Evolutionary conservation across 2,888 invertebrate genomes (phyloP), one percentile per base, ranked within the genome.

Genomic region (Atherix ibis): DNA sequence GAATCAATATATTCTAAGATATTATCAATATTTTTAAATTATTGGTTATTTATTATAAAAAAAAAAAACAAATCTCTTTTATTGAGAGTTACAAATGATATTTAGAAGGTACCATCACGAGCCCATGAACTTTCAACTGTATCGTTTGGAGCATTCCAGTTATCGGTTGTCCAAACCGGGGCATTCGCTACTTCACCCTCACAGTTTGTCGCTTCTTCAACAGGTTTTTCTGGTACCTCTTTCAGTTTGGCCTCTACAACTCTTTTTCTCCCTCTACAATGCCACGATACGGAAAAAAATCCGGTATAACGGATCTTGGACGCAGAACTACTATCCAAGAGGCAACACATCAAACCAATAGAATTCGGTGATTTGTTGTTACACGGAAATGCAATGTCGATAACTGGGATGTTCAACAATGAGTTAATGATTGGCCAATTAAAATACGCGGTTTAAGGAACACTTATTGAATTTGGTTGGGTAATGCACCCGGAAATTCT

Each of bases 381-480:
- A 72, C 97, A 95, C 42, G 98, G 98, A 57, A 98, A 95, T 28
- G 91, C 85, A 65, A 99, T 92, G 60, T 99, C 98, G 42, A 98
- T 97, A 24, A 99, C 97, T 13, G 98, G 97, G 64, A 98, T 94
- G 73, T 97, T 98, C 98, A 50, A 91, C 94, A 50, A 99, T 89
- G 31, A 97, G 94, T 63, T 92, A 92, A 54, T 91, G 88, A 58
- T 91, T 91, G 44, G 79, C 77, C 19, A 83, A 98, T 84, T 64
- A 99, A 65, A 30, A 98, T 72, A 56, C 97, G 79, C 5, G 98
- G 98, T 65, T 99, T 98, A 52, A 95, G 81, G 76, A 95, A 99
- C 48, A 95, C 97, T 56, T 91, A 84, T 77, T 92, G 77, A 48
- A 78, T 76, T 66, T 92, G 92, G 70, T 94, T 94, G 56, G 94